These are phyloP conservation scores for Heliconius hermathena DNA, from an alignment of 1,140 invertebrate species.

Conservation along the genomic window DNA sequence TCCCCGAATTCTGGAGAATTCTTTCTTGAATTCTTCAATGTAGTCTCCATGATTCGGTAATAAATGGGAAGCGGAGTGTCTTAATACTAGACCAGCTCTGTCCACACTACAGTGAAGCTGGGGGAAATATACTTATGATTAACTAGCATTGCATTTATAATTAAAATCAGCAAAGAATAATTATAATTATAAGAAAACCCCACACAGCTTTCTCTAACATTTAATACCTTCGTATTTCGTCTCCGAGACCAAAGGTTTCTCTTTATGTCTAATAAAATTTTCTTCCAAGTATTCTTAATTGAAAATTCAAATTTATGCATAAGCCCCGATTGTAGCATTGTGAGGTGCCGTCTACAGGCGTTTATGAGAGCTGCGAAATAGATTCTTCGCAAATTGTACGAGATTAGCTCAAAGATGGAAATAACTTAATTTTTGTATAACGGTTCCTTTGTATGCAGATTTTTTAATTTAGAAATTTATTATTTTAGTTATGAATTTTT, in stretches of 20 bases:
- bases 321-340: slow-evolving; percentile 78
- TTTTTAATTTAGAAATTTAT: slow-evolving; percentile 14
- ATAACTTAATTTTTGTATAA: slow-evolving; percentile 42
- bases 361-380: slow-evolving; percentile 64
- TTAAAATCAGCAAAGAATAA: too few species aligned
- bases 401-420: slow-evolving; percentile 61
- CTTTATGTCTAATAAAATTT: slow-evolving; percentile 81
- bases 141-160: too few species aligned
- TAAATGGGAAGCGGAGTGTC: too few species aligned
- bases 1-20: too few species aligned
- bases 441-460: slow-evolving; percentile 30
- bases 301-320: slow-evolving; percentile 82
- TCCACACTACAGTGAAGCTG: too few species aligned
- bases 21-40: too few species aligned
- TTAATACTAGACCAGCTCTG: too few species aligned
- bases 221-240: slow-evolving; percentile 74
- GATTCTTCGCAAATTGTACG: slow-evolving; percentile 69
- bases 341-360: slow-evolving; percentile 54
- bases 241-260: slow-evolving; percentile 79
- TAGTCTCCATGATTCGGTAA: too few species aligned
- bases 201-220: slow-evolving; percentile 45
- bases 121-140: too few species aligned
- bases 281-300: slow-evolving; percentile 81
- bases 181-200: slow-evolving; percentile 29
- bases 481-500: background rate